phyloP scores from a whole-genome alignment of 2,113 vertebrate species.

The Urocitellus parryii region DNA sequence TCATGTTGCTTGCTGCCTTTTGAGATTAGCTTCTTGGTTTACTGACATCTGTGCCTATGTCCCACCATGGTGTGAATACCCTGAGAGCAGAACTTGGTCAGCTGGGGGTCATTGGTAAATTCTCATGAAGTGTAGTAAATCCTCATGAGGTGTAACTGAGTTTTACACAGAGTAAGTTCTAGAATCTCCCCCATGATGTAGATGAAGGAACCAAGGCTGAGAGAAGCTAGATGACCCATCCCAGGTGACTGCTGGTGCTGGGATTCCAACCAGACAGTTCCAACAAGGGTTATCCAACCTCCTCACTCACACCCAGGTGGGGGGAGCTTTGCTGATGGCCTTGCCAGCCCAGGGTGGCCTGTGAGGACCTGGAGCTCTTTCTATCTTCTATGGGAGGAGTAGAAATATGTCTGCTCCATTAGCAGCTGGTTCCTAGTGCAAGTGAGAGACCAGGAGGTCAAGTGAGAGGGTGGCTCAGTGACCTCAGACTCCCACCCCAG shows the following conservation, averaged over 20 bases:
- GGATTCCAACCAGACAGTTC: not conserved
- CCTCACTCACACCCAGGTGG: too few species aligned
- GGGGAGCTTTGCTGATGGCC: rapidly evolving
- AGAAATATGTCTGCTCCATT: not conserved
- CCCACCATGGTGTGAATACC: not conserved
- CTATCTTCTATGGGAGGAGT: not conserved
- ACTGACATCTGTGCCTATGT: too few species aligned
- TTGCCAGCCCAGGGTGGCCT: too few species aligned
- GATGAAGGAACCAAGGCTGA: not conserved
- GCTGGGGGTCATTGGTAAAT: rapidly evolving
- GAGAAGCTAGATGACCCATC: rapidly evolving
- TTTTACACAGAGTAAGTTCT: not conserved
- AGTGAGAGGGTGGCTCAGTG: not conserved
- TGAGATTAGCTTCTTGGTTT: not conserved
- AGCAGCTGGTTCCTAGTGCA: not conserved
- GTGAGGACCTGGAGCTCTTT: too few species aligned
- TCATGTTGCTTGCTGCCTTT: too few species aligned
- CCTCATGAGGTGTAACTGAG: not conserved
- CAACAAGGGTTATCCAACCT: rapidly evolving
- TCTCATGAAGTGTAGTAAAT: rapidly evolving
- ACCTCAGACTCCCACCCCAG: not conserved
- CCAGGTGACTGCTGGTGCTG: too few species aligned
- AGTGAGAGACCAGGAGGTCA: not conserved
- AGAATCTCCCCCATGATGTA: too few species aligned
- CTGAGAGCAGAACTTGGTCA: too few species aligned